Conservation (phyloP, 2,113 vertebrate species). For the Grammomys dolichurus region DNA sequence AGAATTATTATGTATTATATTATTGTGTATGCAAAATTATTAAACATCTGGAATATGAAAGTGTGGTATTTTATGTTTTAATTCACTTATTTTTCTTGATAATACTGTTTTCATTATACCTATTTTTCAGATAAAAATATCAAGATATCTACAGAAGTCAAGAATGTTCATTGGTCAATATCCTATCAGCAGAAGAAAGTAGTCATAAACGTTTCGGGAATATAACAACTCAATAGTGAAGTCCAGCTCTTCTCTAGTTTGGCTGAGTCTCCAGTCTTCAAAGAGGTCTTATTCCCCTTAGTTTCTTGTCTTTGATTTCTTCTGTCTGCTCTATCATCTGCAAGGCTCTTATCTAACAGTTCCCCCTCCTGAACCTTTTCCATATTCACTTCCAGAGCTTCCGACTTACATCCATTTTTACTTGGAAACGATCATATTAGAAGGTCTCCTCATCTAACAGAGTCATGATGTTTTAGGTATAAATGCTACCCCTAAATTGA, state of each 20-base stretch:
- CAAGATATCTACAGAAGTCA: neutral
- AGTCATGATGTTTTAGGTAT: neutral
- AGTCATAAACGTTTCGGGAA: neutral
- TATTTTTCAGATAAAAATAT: neutral
- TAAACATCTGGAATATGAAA: neutral
- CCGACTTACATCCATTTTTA: neutral
- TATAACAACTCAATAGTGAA: neutral
- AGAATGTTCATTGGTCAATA: neutral
- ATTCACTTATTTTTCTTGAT: slow-evolving; percentile 1
- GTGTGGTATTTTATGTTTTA: neutral
- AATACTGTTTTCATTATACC: neutral
- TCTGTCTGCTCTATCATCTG: neutral
- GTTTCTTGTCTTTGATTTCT: neutral
- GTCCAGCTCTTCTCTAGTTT: neutral
- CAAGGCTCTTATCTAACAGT: neutral
- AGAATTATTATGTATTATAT: neutral
- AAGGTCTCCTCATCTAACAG: neutral
- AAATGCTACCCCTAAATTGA: neutral
- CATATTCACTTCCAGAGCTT: neutral
- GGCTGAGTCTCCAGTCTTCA: neutral
- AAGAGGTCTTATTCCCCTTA: neutral
- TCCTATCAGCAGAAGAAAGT: neutral
- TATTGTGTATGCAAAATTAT: neutral
- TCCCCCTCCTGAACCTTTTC: neutral
- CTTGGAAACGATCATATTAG: neutral